Evolutionary conservation across 2,797 vertebrate species (phyloP).

Genomic region (Lateolabrax maculatus): DNA sequence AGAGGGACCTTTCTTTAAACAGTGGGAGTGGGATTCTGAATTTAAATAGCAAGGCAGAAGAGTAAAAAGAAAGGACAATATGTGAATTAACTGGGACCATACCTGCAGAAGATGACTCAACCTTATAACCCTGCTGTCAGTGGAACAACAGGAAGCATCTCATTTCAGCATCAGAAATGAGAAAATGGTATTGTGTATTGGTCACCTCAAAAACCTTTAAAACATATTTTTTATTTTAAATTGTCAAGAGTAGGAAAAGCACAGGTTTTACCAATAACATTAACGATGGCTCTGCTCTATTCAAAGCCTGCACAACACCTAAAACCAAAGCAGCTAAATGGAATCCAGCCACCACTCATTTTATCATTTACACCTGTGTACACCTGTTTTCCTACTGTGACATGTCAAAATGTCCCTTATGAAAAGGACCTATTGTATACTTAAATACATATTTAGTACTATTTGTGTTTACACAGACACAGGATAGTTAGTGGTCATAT

Average conservation of each 20-base stretch:
- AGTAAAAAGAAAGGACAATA: background rate
- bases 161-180: background rate
- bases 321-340: slow-evolving; percentile 8
- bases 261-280: background rate
- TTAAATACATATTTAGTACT: background rate
- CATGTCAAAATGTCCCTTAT: background rate
- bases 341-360: background rate
- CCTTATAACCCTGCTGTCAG: background rate
- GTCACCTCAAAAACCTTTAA: background rate
- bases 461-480: background rate
- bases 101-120: slow-evolving; percentile 1
- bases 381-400: background rate
- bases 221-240: no score
- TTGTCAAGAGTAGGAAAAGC: background rate
- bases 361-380: background rate
- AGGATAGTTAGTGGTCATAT: background rate
- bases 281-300: background rate
- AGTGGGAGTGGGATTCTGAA: background rate
- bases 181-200: background rate
- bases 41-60: background rate
- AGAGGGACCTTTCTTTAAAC: background rate
- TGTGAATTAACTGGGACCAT: background rate
- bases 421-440: background rate
- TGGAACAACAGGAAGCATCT: background rate
- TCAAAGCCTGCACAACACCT: background rate